These are phyloP conservation scores for Orchesella flavescens DNA, from an alignment of 2,888 invertebrate species.

Conservation along the genomic window DNA sequence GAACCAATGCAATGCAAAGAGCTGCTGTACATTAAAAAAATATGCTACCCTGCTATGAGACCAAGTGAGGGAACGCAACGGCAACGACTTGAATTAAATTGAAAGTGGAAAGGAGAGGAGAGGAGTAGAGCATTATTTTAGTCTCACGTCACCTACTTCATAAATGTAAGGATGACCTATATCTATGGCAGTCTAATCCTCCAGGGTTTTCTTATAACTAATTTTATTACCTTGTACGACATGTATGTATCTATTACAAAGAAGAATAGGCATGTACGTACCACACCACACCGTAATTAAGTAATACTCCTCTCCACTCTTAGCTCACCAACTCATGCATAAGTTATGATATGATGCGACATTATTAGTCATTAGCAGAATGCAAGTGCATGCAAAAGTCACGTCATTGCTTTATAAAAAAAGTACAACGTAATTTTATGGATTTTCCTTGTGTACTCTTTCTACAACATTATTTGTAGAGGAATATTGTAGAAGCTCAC, in stretches of 20 bases:
- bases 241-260: neutral
- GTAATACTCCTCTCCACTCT: too few species aligned
- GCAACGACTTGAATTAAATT: too few species aligned
- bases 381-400: neutral
- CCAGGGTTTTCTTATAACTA: constrained; percentile 7
- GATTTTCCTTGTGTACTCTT: constrained; percentile 4
- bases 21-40: too few species aligned
- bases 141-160: constrained; percentile 37
- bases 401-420: neutral
- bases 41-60: too few species aligned
- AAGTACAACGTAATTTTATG: neutral
- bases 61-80: too few species aligned
- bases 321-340: too few species aligned
- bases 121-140: neutral
- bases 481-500: neutral
- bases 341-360: too few species aligned
- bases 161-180: neutral
- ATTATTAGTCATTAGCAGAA: neutral
- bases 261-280: neutral
- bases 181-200: neutral
- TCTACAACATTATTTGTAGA: neutral
- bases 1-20: too few species aligned
- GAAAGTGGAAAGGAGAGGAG: too few species aligned
- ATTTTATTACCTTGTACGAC: neutral
- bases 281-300: too few species aligned